phyloP scores from a whole-genome alignment of 2,888 invertebrate genomes.

The Dorcus hopei region DNA sequence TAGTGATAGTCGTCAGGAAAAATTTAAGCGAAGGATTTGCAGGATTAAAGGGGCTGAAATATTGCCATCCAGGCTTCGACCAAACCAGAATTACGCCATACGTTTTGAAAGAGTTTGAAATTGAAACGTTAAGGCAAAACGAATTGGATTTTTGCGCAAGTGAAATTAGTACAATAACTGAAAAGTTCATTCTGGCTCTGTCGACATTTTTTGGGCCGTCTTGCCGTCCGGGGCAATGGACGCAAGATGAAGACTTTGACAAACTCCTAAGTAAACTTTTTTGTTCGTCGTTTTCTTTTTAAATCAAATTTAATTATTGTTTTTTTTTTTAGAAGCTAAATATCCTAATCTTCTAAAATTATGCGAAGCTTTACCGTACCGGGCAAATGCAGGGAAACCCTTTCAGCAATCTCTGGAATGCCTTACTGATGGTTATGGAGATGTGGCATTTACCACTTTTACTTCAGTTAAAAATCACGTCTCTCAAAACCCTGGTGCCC shows the following conservation, averaged over 20 bases:
- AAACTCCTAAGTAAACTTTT: conserved; percentile 57
- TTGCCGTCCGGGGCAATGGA: conserved; percentile 74
- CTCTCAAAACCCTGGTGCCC: not conserved
- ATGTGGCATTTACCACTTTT: conserved; percentile 56
- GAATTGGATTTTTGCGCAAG: conserved; percentile 26
- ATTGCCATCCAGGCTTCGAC: conserved; percentile 66
- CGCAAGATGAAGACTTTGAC: conserved; percentile 54
- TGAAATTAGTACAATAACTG: conserved; percentile 48
- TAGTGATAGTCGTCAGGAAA: conserved; percentile 58
- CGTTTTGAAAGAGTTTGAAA: conserved; percentile 61
- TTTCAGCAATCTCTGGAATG: conserved; percentile 53
- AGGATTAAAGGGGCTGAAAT: conserved; percentile 51
- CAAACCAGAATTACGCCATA: conserved; percentile 58
- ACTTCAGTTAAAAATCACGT: conserved; percentile 34
- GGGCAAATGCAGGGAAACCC: conserved; percentile 28
- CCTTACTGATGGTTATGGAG: conserved; percentile 51
- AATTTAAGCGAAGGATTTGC: conserved; percentile 51
- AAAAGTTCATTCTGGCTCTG: conserved; percentile 62
- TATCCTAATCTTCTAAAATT: conserved; percentile 52
- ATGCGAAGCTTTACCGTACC: conserved; percentile 48
- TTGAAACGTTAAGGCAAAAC: conserved; percentile 29
- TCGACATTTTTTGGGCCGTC: conserved; percentile 63
- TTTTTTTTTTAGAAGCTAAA: conserved; percentile 14
- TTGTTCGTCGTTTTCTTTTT: not conserved
- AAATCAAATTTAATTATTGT: not conserved